Evolutionary conservation across 2,888 invertebrate genomes (phyloP), one percentile per base, ranked within the genome.

Genomic region (Dynastes hyllus): DNA sequence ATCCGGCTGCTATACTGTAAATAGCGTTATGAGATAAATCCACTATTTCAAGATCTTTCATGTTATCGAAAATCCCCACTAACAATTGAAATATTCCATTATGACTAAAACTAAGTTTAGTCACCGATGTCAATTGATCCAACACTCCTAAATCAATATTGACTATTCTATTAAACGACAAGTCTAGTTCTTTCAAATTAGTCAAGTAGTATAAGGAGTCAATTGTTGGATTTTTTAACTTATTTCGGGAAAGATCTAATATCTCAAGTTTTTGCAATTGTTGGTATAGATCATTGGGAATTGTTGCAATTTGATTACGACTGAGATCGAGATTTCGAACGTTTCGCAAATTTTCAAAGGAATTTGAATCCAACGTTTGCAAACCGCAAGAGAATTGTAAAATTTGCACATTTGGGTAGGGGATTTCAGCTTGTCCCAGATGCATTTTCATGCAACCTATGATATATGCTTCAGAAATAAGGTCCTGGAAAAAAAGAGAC

Each of bases 61-160:
- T 77, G 61, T 81, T 75, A 79, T 85, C 85, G 40, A 85, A 83
- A 37, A 82, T 58, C 11, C 84, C 84, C 8, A 82, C 45, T 65
- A 77, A 50, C 8, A 85, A 66, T 13, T 29, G 27, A 13, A 66
- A 40, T 51, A 85, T 63, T 8, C 71, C 77, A 69, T 85, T 85
- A 50, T 83, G 58, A 70, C 79, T 80, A 55, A 84, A 78, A 77
- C 80, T 78, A 51, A 84, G 78, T 40, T 71, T 63, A 75, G 76
- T 73, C 51, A 84, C 69, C 37, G 79, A 78, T 71, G 65, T 76
- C 66, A 82, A 73, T 55, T 80, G 78, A 66, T 83, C 84, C 45
- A 84, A 77, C 8, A 82, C 79, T 11, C 84, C 84, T 22, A 83
- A 37, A 66, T 81, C 76, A 16, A 84, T 65, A 40, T 81, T 58